Evolutionary conservation across 2,113 vertebrate genomes (phyloP), one percentile per base, ranked within the genome.

Genomic region (Gadus macrocephalus): DNA sequence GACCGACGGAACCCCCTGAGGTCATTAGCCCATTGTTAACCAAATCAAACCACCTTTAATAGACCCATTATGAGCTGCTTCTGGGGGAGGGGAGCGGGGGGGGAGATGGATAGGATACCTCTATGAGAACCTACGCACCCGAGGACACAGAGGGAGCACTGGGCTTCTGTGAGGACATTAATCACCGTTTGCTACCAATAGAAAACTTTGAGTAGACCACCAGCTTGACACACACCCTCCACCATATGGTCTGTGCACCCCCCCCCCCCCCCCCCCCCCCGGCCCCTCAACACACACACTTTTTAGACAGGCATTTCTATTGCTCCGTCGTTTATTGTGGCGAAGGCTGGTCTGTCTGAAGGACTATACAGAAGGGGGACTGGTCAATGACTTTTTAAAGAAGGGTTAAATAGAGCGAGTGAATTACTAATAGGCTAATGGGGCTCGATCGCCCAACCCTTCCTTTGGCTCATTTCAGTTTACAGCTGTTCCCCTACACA

Each of bases 171-270:
- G 42, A 95, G 95, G 94, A 92, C 93, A 96, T 96, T 95, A 94
- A 96, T 95, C 94, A 96, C 92, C 82, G 28, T 60, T 49, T 72
- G 7, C 42, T 49, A 82, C 86, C 92, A 91, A 95, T 95, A 95
- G 92, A 91, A 85, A 66, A 66, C 60, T 76, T 78, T 94, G 95
- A 79, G 19, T 15, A 62, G 9, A 64, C 64, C 53, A 67, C 42
- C 42, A 49, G 42, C 42, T 49, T 49, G 42, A 49, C 42, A 49
- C 42, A 49, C 42, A 49, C 42, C 42, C 42, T 49, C 42, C 42
- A 49, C 42, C 42, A 49, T 49, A 49, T 61, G 59, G 14, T 20
- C 8, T 12, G 22, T 20, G 19, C n/a, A 9, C 58, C 53, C 35
- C 62, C 60, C 11, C 68, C 42, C 59, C 19, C 53, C 35, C n/a